Conservation (phyloP, 2,113 vertebrate genomes). For the Antennarius striatus region DNA sequence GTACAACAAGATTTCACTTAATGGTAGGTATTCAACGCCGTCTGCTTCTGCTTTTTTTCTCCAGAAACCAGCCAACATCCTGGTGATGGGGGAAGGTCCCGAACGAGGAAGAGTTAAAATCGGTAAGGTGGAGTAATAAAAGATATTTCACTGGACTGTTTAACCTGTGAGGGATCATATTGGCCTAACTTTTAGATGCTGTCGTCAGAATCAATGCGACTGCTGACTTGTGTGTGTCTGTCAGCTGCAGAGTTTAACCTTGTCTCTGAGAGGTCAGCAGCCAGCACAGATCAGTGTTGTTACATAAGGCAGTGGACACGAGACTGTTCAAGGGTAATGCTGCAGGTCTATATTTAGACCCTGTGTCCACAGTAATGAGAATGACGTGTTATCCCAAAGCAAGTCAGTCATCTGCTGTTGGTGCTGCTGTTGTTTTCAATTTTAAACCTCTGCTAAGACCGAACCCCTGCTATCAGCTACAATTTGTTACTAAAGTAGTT, state of each 20-base stretch:
- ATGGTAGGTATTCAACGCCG: background rate
- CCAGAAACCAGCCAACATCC: constrained; percentile 99
- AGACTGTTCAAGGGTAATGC: constrained; percentile 44
- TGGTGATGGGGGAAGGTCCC: constrained; percentile 99
- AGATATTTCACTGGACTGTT: background rate
- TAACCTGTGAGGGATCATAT: background rate
- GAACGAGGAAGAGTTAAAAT: constrained; percentile 99
- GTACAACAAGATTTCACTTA: background rate
- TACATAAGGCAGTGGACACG: constrained; percentile 54
- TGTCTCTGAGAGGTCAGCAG: constrained; percentile 10
- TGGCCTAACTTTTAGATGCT: background rate
- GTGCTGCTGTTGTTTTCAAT: too few species aligned
- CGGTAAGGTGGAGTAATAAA: constrained; percentile 74
- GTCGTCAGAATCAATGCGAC: constrained; percentile 10
- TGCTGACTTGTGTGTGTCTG: constrained; percentile 16
- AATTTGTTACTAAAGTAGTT: too few species aligned
- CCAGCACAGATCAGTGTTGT: constrained; percentile 39
- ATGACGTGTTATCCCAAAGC: too few species aligned
- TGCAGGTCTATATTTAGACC: constrained; percentile 63
- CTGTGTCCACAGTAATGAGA: constrained; percentile 1
- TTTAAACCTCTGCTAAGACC: too few species aligned
- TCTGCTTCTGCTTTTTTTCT: constrained; percentile 26
- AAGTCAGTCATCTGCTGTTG: too few species aligned
- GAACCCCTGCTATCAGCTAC: too few species aligned
- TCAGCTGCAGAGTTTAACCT: constrained; percentile 32